Evolutionary conservation across 2,113 vertebrate genomes (phyloP), one percentile per base, ranked within the genome.

Genomic region (Plotosus lineatus): DNA sequence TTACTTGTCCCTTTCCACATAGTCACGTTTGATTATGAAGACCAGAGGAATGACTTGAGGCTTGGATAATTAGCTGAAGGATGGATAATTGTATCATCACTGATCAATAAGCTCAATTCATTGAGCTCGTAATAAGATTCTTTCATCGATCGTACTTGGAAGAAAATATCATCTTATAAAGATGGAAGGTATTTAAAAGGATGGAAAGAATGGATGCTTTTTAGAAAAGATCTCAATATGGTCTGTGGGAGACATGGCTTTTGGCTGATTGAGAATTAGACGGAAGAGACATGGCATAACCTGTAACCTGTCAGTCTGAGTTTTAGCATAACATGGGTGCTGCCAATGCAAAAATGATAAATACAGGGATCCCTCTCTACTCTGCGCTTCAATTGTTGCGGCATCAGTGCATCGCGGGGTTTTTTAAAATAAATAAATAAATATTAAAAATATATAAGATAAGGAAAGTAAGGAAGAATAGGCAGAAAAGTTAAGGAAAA

Each of bases 41-140:
- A 79, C 66, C 69, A 31, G 72, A 80, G 28, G 36, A 79, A 75
- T 38, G 66, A 78, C 44, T 80, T 55, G 9, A 77, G 80, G 75
- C 69, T 77, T 79, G 23, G 3, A 65, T 82, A 82, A 86, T 84
- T 84, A 80, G 72, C 72, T 76, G 40, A 82, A 65, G 65, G 75
- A 78, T 56, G 53, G 46, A 40, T 82, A 73, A 61, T 80, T 86
- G 75, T 33, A 72, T 79, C 79, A 46, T 17, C 7, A 21, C 23
- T 76, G 79, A 79, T 86, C 78, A 69, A 85, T 83, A 63, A n/a
- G 71, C 21, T 61, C 48, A 60, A 46, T 78, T 83, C 60, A 80
- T 56, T 79, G 48, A 83, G 74, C 60, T 23, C 31, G 75, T 65
- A 68, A 85, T 61, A 36, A 83, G 79, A 77, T 75, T 40, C 15